phyloP scores from a whole-genome alignment of 2,113 vertebrate genomes.

The Capreolus pygargus region DNA sequence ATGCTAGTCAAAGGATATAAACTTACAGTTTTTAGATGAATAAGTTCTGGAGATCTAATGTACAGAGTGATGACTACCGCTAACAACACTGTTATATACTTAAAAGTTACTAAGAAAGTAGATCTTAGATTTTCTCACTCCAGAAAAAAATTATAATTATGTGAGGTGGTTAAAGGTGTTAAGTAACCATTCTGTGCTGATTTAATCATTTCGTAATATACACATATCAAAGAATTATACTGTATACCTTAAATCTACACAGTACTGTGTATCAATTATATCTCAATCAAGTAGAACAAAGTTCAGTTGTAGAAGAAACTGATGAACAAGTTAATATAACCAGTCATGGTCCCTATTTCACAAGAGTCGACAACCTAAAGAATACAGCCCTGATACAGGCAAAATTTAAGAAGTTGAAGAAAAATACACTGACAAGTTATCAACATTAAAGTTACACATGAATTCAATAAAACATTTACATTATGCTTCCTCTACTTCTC shows the following conservation, averaged over 20 bases:
- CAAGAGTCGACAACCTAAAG: background rate
- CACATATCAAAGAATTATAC: background rate
- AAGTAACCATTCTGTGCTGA: background rate
- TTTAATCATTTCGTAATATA: background rate
- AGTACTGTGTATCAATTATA: background rate
- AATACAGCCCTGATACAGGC: background rate
- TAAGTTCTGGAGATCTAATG: background rate
- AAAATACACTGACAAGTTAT: slow-evolving; percentile 23
- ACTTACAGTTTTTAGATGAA: background rate
- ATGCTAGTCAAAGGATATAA: background rate
- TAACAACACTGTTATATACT: background rate
- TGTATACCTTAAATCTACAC: background rate
- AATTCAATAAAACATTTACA: slow-evolving; percentile 54
- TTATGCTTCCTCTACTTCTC: slow-evolving; percentile 26
- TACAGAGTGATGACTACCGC: background rate
- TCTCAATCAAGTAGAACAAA: background rate
- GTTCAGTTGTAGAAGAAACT: background rate
- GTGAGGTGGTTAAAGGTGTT: background rate
- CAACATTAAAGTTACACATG: slow-evolving; percentile 39
- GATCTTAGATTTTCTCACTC: background rate
- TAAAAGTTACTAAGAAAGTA: background rate
- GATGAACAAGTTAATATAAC: background rate
- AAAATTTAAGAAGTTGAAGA: background rate
- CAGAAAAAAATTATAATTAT: background rate
- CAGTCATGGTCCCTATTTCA: background rate